Conservation (phyloP, 1,140 invertebrate species). For the Papilio xuthus region DNA sequence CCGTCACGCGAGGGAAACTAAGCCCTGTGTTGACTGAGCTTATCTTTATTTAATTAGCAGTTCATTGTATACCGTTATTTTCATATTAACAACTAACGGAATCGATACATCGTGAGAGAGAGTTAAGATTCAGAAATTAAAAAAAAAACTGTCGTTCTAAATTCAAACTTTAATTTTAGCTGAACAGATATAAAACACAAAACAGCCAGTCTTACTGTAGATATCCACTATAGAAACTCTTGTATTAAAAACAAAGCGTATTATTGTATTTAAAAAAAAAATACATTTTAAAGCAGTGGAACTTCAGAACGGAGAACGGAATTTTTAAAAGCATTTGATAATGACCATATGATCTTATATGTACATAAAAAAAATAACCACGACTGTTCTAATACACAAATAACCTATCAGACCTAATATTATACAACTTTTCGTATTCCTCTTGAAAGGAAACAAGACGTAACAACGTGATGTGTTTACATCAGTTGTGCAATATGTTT, state of each 20-base stretch:
- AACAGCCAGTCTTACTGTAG: no score
- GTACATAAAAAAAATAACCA: no score
- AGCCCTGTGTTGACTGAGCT: conserved; percentile 19
- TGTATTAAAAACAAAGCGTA: no score
- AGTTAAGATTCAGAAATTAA: not conserved
- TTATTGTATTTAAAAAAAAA: no score
- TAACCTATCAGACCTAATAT: not conserved
- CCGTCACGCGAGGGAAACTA: conserved; percentile 28
- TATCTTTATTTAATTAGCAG: conserved; percentile 32
- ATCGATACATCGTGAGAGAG: not conserved
- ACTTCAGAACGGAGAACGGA: no score
- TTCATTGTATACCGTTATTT: conserved; percentile 3
- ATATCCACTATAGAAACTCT: no score
- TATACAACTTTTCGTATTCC: not conserved
- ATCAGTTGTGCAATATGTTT: not conserved
- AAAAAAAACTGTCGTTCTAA: not conserved
- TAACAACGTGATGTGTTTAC: conserved; percentile 6
- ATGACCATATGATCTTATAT: no score
- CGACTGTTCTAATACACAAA: no score
- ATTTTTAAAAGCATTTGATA: no score
- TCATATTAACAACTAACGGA: not conserved
- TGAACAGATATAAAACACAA: no score
- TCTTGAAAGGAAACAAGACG: not conserved
- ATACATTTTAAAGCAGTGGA: no score
- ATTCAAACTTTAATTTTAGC: not conserved